These are phyloP conservation scores for Ormyrus nitidulus DNA, from an alignment of 2,888 invertebrate species.

Conservation along the genomic window DNA sequence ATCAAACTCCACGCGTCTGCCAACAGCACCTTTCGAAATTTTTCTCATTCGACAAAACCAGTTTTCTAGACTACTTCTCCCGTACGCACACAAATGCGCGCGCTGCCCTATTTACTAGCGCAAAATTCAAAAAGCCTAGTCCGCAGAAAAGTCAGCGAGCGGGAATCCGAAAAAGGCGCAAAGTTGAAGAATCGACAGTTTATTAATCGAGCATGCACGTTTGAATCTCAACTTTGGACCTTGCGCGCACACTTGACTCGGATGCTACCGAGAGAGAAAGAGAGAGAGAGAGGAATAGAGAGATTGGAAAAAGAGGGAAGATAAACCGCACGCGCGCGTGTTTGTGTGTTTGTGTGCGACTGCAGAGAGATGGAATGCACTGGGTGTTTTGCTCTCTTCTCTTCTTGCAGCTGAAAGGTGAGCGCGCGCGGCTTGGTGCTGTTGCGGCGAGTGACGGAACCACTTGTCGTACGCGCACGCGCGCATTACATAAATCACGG, in stretches of 20 bases:
- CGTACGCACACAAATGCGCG: background rate
- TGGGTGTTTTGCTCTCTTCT: constrained; percentile 20
- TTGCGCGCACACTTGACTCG: constrained; percentile 2
- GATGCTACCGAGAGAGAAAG: constrained; percentile 7
- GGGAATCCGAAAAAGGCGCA: too few relatives aligned
- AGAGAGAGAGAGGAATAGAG: background rate
- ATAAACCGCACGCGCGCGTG: background rate
- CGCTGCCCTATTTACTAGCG: background rate
- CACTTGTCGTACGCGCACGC: constrained; percentile 34
- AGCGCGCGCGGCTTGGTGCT: constrained; percentile 22
- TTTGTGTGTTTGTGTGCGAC: background rate
- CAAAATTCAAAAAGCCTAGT: background rate
- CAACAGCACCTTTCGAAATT: background rate
- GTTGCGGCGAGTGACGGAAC: constrained; percentile 42
- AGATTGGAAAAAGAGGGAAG: background rate
- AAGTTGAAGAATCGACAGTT: too few relatives aligned
- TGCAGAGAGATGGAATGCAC: constrained; percentile 35
- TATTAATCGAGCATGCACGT: background rate
- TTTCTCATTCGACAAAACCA: constrained; percentile 7
- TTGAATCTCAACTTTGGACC: constrained; percentile 34
- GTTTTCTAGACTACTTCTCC: constrained; percentile 6
- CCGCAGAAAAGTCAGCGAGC: background rate
- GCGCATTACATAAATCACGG: constrained; percentile 33
- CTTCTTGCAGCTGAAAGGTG: background rate
- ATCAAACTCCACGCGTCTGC: background rate